phyloP scores from a whole-genome alignment of 2,113 vertebrate genomes.

The Hyla sarda region DNA sequence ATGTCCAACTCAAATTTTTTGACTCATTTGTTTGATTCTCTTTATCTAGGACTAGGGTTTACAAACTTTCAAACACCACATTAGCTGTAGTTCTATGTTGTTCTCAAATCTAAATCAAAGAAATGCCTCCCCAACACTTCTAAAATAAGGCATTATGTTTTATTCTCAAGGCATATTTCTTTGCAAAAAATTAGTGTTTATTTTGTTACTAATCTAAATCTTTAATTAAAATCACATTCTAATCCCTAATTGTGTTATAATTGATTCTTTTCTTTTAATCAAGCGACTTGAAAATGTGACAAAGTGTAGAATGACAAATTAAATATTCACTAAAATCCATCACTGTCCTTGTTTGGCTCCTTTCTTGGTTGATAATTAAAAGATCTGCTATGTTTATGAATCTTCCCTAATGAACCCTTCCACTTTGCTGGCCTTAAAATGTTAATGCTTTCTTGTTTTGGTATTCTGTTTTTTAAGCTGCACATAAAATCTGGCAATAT shows the following conservation, averaged over 20 bases:
- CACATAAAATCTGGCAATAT: not conserved
- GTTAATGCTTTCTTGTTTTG: not conserved
- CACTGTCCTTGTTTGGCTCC: not conserved
- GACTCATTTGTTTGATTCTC: too few species aligned
- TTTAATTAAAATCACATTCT: not conserved
- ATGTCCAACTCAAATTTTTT: too few species aligned
- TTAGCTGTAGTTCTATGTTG: too few species aligned
- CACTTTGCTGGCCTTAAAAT: not conserved
- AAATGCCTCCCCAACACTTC: too few species aligned
- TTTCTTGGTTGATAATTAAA: not conserved
- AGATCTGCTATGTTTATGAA: not conserved
- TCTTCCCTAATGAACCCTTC: not conserved
- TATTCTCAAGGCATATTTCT: not conserved
- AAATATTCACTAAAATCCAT: not conserved
- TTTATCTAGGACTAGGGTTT: too few species aligned
- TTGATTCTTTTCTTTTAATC: not conserved
- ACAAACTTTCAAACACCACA: too few species aligned
- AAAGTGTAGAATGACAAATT: not conserved
- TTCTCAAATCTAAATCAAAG: too few species aligned
- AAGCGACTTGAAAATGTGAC: not conserved
- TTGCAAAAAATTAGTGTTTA: not conserved
- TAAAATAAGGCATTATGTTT: not conserved
- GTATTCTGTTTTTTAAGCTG: not conserved
- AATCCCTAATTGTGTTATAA: not conserved
- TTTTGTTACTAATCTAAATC: not conserved